Evolutionary conservation across 2,113 vertebrate genomes (phyloP), one percentile per base, ranked within the genome.

Genomic region (Pogona vitticeps): DNA sequence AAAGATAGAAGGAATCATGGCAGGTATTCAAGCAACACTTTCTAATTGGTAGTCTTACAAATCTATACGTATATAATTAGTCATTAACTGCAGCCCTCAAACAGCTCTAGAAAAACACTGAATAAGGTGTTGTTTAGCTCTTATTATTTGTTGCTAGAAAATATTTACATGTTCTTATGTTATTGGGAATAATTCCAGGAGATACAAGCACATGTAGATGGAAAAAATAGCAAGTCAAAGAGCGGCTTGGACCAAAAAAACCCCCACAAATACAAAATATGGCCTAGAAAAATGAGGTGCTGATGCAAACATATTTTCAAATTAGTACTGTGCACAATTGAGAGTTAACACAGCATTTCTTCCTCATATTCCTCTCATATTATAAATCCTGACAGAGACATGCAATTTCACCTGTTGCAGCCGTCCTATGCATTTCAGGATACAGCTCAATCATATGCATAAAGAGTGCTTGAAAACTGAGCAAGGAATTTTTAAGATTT

Each of bases 401-500:
- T 23, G 26, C 26, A n/a, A 40, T 10, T 68, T 68, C 2, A 58
- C 59, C 14, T 26, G 0, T 56, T 6, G 6, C 20, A 21, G 46
- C 56, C 0, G 0, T 73, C 65, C 26, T 61, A 68, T 56, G n/a
- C 59, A 73, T 70, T 28, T 71, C 3, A 1, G 46, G 59, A 0
- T 0, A 59, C 18, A 0, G 83, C 56, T 81, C 56, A 71, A 65
- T 88, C 38, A 38, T 52, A 0, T 7, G 65, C 70, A 36, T 79
- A 84, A 89, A 88, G 88, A 38, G 46, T 26, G 85, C 23, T 58
- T 86, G 87, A 90, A 77, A 76, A n/a, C 73, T 67, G 77, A 84
- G 58, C 59, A 52, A 76, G 26, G 71, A 42, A n/a, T 26, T 17
- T 33, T 6, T 46, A 18, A 21, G 33, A 40, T 58, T 42, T 58